phyloP scores from a whole-genome alignment of 2,888 invertebrate genomes.

The Idaea straminata region DNA sequence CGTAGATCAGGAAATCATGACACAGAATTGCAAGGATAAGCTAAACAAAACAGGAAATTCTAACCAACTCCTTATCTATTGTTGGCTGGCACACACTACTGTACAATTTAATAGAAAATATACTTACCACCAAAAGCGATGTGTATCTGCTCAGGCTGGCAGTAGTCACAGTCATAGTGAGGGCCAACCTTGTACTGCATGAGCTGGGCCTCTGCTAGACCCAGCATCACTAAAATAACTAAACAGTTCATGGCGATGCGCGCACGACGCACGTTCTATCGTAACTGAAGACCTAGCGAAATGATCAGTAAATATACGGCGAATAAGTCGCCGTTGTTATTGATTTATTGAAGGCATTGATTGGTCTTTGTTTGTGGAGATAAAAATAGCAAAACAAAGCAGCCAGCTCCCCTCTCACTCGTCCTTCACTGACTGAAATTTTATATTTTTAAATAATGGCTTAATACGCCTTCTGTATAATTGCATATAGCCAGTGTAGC shows the following conservation, averaged over 20 bases:
- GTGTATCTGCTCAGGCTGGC: conserved; percentile 85
- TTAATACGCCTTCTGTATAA: no score
- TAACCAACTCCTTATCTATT: no score
- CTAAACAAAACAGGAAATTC: no score
- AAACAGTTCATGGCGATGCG: conserved; percentile 29
- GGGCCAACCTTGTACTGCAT: conserved; percentile 17
- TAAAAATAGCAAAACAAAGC: neutral
- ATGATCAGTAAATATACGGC: no score
- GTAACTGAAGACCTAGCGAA: neutral
- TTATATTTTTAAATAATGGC: no score
- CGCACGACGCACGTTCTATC: neutral
- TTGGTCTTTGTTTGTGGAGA: neutral
- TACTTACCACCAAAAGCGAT: conserved; percentile 81
- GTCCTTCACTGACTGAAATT: neutral
- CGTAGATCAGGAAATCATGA: no score
- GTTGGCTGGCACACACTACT: neutral
- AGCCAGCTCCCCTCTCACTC: neutral
- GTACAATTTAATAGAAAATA: no score
- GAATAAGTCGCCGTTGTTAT: neutral
- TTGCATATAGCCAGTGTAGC: no score
- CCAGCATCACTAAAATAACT: conserved; percentile 33
- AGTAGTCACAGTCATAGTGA: conserved; percentile 51
- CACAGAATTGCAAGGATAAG: no score
- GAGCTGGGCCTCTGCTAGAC: conserved; percentile 21
- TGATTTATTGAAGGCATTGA: neutral